Evolutionary conservation across 2,888 invertebrate genomes (phyloP).

Genomic region (Ornithoptera alexandrae): DNA sequence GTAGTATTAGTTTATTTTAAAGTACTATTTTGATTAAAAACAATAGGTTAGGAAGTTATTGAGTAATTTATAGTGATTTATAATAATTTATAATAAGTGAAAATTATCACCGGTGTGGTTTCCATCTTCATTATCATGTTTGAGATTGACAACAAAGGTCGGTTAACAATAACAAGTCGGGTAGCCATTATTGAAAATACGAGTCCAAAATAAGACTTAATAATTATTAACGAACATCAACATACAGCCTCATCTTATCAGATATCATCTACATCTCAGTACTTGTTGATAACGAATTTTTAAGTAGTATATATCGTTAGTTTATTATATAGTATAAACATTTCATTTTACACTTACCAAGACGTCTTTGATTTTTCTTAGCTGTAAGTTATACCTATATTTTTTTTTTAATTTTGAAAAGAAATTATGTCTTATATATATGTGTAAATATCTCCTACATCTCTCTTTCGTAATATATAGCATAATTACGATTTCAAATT

Average conservation of each 20-base stretch:
- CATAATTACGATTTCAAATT: background rate
- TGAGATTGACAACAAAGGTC: slow-evolving; percentile 61
- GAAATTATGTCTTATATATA: background rate
- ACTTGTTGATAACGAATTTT: background rate
- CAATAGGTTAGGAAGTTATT: no score
- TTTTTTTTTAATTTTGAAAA: no score
- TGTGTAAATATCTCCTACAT: background rate
- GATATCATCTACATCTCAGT: slow-evolving; percentile 33
- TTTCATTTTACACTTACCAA: no score
- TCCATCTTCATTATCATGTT: slow-evolving; percentile 56
- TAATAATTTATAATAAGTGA: slow-evolving; percentile 8
- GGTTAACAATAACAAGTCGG: slow-evolving; percentile 34
- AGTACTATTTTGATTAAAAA: no score
- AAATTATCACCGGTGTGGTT: slow-evolving; percentile 31
- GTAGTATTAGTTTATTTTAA: no score
- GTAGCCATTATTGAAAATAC: slow-evolving; percentile 53
- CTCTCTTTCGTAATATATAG: background rate
- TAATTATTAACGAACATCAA: slow-evolving; percentile 50
- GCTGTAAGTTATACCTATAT: no score
- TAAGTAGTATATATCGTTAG: slow-evolving; percentile 33
- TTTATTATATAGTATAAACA: slow-evolving; percentile 36
- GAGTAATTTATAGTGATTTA: background rate
- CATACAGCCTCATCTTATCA: slow-evolving; percentile 51
- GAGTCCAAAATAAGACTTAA: slow-evolving; percentile 45
- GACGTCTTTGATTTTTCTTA: no score